Evolutionary conservation across 2,888 invertebrate species (phyloP).

Genomic region (Panzeria rudis): DNA sequence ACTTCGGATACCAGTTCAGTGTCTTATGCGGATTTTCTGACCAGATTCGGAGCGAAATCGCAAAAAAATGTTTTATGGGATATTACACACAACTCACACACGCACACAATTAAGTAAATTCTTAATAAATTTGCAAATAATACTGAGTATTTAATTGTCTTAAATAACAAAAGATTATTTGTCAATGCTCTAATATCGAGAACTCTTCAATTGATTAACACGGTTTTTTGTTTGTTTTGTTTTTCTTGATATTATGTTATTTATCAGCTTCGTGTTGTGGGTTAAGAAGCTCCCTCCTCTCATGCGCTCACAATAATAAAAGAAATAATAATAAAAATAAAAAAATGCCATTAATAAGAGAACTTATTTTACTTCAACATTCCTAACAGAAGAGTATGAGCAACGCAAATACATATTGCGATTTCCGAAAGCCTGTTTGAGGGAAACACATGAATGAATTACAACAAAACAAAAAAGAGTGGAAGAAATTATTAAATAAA

Average conservation of each 20-base stretch:
- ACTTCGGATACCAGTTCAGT: too few species aligned
- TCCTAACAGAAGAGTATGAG: slow-evolving; percentile 23
- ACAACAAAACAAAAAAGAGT: slow-evolving; percentile 18
- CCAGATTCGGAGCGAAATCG: too few species aligned
- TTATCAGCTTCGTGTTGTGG: not conserved
- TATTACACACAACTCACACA: not conserved
- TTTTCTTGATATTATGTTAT: slow-evolving; percentile 28
- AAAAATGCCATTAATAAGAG: slow-evolving; percentile 27
- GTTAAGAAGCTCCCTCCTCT: slow-evolving; percentile 35
- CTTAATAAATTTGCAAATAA: not conserved
- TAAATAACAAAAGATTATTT: slow-evolving; percentile 48
- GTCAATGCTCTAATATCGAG: slow-evolving; percentile 50
- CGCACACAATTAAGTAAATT: not conserved
- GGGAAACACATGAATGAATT: slow-evolving; percentile 47
- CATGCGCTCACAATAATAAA: not conserved
- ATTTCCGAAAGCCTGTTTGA: slow-evolving; percentile 44
- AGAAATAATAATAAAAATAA: not conserved
- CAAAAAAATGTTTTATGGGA: too few species aligned
- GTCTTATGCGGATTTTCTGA: too few species aligned
- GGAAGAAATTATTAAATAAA: slow-evolving; percentile 47
- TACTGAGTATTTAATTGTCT: slow-evolving; percentile 48
- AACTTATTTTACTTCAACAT: slow-evolving; percentile 5
- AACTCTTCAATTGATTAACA: slow-evolving; percentile 57
- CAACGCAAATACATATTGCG: slow-evolving; percentile 18
- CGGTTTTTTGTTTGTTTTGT: slow-evolving; percentile 22